Base-by-base conservation (phyloP, 2,888 invertebrate genomes). In the Gymnoscelis rufifasciata region DNA sequence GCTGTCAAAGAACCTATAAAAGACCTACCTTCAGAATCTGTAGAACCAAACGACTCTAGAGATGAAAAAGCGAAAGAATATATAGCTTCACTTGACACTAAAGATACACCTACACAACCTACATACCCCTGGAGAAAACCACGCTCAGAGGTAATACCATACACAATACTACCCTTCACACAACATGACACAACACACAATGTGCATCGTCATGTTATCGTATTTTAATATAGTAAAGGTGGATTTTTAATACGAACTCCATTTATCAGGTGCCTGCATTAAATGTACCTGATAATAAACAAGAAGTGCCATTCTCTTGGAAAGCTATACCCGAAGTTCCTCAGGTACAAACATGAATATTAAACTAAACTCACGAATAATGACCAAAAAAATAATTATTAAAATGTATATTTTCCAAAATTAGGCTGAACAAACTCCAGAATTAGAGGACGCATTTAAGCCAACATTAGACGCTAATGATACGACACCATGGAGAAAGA, bases 381-480 rank as follows among this genome's bases (percentile, higher is more conserved):
- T 10, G 39, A 24, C 19, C 19, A 3, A 3, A 42, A 49, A 41
- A 31, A 43, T 42, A 38, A 24, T 19, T 39, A n/a, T 19, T 11
- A 23, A 11, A 3, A 29, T 26, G 38, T 47, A n/a, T 35, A 7
- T 55, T 66, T 62, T 43, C 47, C 54, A 19, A 49, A 53, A 71
- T 67, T 69, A 87, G 86, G 84, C 81, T 41, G 86, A 87, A 77
- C 86, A 83, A 72, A 74, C 74, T 51, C 82, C 87, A 56, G 87
- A 84, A 54, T 66, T 81, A 61, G 83, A 86, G 59, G 84, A 83
- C 52, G 70, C 71, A 60, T 83, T 78, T 64, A 78, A 71, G 70
- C 84, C 87, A 29, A 86, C 80, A 68, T 70, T 76, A 40, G 80
- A 83, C 54, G 71, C 78, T 65, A 64, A 76, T 52, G 76, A 81